phyloP scores from a whole-genome alignment of 37 sponge, comb jelly and placozoan species.

The Bolinopsis microptera region DNA sequence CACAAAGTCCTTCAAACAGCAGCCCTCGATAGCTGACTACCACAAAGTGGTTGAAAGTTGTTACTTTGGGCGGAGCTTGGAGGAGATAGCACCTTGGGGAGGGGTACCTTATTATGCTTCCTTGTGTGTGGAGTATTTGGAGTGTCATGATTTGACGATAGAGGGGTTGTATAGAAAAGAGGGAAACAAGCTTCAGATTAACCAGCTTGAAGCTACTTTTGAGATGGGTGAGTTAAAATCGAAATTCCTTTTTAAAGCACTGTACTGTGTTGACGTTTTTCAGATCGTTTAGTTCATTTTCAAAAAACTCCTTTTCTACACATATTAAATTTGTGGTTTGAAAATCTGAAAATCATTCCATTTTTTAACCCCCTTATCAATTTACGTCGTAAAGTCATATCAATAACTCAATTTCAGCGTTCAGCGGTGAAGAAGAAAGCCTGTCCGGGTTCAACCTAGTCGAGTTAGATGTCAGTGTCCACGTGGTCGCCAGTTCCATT shows the following conservation, averaged over 20 bases:
- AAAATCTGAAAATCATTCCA: background rate
- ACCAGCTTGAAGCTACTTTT: slow-evolving; percentile 11
- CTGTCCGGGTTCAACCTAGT: slow-evolving; percentile 53
- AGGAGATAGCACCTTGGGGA: slow-evolving; percentile 56
- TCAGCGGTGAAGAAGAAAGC: slow-evolving; percentile 1
- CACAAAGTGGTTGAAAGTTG: slow-evolving; percentile 13
- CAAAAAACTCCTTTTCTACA: too few species aligned
- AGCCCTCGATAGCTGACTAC: background rate
- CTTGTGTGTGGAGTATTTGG: slow-evolving; percentile 59
- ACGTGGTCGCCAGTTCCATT: slow-evolving; percentile 20
- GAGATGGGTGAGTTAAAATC: slow-evolving; percentile 25
- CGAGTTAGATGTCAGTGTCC: slow-evolving; percentile 51
- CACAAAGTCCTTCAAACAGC: slow-evolving; percentile 1
- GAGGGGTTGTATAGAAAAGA: slow-evolving; percentile 59
- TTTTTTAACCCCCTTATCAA: background rate
- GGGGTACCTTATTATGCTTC: slow-evolving; percentile 28
- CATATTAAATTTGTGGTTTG: background rate
- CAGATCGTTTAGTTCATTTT: background rate
- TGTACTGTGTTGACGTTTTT: too few species aligned
- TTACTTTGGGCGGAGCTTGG: background rate
- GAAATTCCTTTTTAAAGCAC: too few species aligned
- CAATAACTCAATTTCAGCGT: background rate
- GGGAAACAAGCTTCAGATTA: slow-evolving; percentile 52
- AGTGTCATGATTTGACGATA: slow-evolving; percentile 52
- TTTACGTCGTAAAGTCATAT: too few species aligned